phyloP scores from a whole-genome alignment of 2,888 invertebrate species.

The Scrobipalpa costella region DNA sequence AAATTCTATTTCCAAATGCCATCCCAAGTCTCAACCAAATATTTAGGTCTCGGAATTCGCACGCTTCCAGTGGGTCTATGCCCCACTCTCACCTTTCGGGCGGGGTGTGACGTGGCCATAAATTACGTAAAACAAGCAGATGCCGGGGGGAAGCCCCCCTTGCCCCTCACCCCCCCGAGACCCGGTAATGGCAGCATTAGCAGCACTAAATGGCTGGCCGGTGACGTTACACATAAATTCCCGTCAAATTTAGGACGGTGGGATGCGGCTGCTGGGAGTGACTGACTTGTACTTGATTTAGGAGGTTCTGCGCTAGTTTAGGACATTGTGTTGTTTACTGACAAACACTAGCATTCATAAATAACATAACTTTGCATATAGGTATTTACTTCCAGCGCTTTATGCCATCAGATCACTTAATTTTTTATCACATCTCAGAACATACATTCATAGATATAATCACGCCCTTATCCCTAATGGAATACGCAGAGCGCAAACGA shows the following conservation, averaged over 20 bases:
- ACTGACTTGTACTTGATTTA: slow-evolving; percentile 16
- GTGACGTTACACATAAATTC: slow-evolving; percentile 79
- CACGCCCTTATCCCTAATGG: too few relatives aligned
- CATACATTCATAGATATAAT: too few relatives aligned
- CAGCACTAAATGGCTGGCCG: slow-evolving; percentile 75
- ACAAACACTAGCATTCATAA: too few relatives aligned
- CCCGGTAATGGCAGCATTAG: slow-evolving; percentile 78
- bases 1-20: slow-evolving; percentile 8
- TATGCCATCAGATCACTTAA: too few relatives aligned
- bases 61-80: slow-evolving; percentile 44
- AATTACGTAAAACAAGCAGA: slow-evolving; percentile 81
- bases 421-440: too few relatives aligned
- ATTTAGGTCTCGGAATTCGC: slow-evolving; percentile 13
- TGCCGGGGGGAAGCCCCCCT: slow-evolving; percentile 55
- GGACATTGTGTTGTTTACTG: too few relatives aligned
- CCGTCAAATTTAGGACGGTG: slow-evolving; percentile 68
- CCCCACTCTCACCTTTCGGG: slow-evolving; percentile 56
- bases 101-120: slow-evolving; percentile 68
- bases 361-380: background rate
- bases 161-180: slow-evolving; percentile 34
- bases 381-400: too few relatives aligned
- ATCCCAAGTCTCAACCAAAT: background rate
- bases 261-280: slow-evolving; percentile 13
- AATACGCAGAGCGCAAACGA: too few relatives aligned
- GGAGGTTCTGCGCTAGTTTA: too few relatives aligned